A percentile compares a stretch with the other conserved stretches of the same genome.
These are phyloP conservation scores for Antheraea assamensis DNA, from an alignment of 2,888 invertebrate species.

Conservation along the genomic window DNA sequence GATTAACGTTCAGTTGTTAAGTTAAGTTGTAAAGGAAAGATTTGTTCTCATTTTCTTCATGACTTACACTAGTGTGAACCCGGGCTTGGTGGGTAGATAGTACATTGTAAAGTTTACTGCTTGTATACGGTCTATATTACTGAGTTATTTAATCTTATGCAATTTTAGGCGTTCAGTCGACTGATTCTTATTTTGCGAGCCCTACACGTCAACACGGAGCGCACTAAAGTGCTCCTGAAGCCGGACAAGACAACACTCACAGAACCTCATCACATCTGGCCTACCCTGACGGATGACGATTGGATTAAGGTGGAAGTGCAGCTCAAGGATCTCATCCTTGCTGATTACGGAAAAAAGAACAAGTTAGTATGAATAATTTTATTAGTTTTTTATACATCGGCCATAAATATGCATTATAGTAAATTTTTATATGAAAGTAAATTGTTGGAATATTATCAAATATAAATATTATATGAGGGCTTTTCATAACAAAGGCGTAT, in stretches of 20 bases:
- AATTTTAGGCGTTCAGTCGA: conserved; percentile 92
- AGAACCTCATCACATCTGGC: conserved; percentile 99
- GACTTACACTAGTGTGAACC: no score
- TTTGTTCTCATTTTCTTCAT: no score
- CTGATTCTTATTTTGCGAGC: conserved; percentile 98
- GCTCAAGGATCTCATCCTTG: conserved; percentile 98
- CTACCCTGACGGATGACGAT: conserved; percentile 97
- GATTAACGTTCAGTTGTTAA: no score
- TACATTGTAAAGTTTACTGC: neutral
- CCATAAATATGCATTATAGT: no score
- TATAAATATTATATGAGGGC: no score
- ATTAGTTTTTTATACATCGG: no score
- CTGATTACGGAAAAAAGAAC: conserved; percentile 99
- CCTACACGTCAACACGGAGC: conserved; percentile 98
- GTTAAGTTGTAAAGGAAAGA: no score
- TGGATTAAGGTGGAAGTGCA: conserved; percentile 99
- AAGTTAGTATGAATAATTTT: conserved; percentile 88
- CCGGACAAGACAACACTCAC: conserved; percentile 99
- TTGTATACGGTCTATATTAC: neutral
- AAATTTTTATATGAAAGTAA: no score
- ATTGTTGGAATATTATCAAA: neutral
- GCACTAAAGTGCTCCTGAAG: conserved; percentile 98
- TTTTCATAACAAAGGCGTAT: no score
- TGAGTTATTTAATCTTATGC: neutral
- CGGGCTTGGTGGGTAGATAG: no score